These are phyloP conservation scores for Tragelaphus strepsiceros DNA, from an alignment of 2,113 vertebrate genomes.

Conservation along the genomic window DNA sequence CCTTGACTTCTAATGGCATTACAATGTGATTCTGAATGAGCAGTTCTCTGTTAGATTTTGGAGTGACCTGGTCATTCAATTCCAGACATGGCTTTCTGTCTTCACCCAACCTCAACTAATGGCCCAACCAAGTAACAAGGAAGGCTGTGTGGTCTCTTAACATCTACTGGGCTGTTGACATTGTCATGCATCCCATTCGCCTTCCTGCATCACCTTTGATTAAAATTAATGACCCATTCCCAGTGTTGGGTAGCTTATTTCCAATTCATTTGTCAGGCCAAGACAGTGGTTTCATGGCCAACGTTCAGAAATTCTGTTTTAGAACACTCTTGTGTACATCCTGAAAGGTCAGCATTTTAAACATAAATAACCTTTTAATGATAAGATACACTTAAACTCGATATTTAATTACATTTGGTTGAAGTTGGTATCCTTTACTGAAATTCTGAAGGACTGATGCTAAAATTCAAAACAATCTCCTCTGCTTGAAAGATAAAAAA, in stretches of 20 bases:
- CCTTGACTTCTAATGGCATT: constrained; percentile 91
- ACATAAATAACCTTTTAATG: constrained; percentile 87
- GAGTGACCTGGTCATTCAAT: constrained; percentile 98
- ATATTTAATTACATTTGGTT: constrained; percentile 41
- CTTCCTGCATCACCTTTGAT: constrained; percentile 96
- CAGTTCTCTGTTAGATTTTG: constrained; percentile 96
- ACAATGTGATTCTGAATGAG: constrained; percentile 88
- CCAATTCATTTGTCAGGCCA: constrained; percentile 95
- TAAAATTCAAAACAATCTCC: constrained; percentile 7
- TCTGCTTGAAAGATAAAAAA: constrained; percentile 19
- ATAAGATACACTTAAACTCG: constrained; percentile 76
- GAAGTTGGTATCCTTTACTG: constrained; percentile 46
- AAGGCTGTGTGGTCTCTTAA: constrained; percentile 85
- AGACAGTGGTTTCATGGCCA: constrained; percentile 87
- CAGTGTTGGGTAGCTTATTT: constrained; percentile 92
- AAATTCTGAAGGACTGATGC: constrained; percentile 13
- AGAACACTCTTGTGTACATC: constrained; percentile 84
- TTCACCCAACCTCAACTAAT: constrained; percentile 98
- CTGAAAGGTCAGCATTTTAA: constrained; percentile 88
- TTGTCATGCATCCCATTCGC: constrained; percentile 89
- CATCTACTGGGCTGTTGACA: constrained; percentile 92
- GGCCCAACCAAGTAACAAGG: constrained; percentile 85
- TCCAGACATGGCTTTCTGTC: constrained; percentile 93
- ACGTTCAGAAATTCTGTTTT: constrained; percentile 85
- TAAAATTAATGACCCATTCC: constrained; percentile 98